Percentiles rank a stretch among this genome's conserved stretches.
Conservation (phyloP, 1,140 invertebrate species). For the Zaprionus camerounensis region DNA sequence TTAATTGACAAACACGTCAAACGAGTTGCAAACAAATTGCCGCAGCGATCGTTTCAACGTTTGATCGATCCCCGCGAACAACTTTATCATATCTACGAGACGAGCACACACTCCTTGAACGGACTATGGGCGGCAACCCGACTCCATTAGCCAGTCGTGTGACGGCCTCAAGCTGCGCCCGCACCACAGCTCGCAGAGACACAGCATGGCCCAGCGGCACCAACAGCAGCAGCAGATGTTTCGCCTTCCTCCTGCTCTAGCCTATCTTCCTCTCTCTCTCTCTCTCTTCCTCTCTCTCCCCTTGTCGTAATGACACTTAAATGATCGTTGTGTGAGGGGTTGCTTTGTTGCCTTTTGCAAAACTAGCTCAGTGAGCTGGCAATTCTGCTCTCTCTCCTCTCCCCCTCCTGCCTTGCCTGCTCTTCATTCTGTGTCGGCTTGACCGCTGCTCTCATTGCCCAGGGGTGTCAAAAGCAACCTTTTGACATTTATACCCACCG, state of each 20-base stretch:
- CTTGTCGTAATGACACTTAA: constrained; percentile 72
- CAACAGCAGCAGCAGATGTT: constrained; percentile 27
- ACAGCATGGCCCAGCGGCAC: not conserved
- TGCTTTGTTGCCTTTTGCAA: constrained; percentile 51
- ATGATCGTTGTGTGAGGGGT: constrained; percentile 67
- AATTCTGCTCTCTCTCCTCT: constrained; percentile 35
- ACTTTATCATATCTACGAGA: constrained; percentile 63
- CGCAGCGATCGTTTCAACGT: constrained; percentile 28
- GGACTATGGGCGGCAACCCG: constrained; percentile 60
- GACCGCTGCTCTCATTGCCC: constrained; percentile 60
- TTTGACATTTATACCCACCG: constrained; percentile 74
- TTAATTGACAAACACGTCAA: constrained; percentile 81
- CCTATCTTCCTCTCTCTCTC: constrained; percentile 4
- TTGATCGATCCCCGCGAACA: constrained; percentile 59
- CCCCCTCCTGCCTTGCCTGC: constrained; percentile 5
- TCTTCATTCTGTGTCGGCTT: constrained; percentile 43
- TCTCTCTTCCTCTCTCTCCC: not conserved
- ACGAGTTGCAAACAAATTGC: constrained; percentile 73
- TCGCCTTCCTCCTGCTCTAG: constrained; percentile 27
- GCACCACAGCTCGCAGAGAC: constrained; percentile 5
- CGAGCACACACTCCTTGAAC: constrained; percentile 24
- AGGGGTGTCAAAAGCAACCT: constrained; percentile 71
- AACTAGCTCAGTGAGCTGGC: constrained; percentile 49
- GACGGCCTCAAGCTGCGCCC: constrained; percentile 55
- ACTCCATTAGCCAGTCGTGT: constrained; percentile 62